Evolutionary conservation across 1,140 invertebrate species (phyloP).

Genomic region (Cotesia vestalis): DNA sequence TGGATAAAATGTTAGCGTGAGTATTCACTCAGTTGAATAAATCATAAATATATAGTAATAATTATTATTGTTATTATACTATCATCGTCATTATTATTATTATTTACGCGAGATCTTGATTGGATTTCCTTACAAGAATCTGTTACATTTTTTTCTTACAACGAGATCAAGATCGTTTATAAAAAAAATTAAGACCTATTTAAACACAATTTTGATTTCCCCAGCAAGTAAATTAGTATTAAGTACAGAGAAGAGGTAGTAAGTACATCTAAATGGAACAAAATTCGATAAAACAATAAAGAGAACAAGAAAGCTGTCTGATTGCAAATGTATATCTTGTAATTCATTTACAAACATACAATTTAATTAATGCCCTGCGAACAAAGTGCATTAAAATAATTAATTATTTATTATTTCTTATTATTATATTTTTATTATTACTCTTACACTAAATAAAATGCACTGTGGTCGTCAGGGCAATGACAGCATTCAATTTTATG

Average conservation of each 20-base stretch:
- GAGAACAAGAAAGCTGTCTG: not conserved
- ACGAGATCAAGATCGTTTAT: conserved; percentile 6
- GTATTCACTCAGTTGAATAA: too few relatives aligned
- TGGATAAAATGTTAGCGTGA: too few relatives aligned
- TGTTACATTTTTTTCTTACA: conserved; percentile 3
- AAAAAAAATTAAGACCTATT: not conserved
- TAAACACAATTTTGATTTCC: not conserved
- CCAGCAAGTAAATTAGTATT: not conserved
- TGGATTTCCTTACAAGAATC: conserved; percentile 2
- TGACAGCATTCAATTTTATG: conserved; percentile 2
- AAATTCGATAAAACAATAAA: too few relatives aligned
- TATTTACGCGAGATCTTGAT: conserved; percentile 12
- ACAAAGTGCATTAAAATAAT: conserved; percentile 28
- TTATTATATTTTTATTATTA: not conserved
- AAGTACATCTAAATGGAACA: conserved; percentile 3
- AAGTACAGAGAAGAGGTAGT: conserved; percentile 19
- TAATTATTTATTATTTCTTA: conserved; percentile 1
- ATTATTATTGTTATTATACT: too few relatives aligned
- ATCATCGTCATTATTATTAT: not conserved
- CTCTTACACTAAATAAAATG: conserved; percentile 25
- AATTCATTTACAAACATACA: conserved; percentile 4
- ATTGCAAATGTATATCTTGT: not conserved
- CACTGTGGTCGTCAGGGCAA: conserved; percentile 44
- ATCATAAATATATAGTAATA: conserved; percentile 1
- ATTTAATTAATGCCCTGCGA: conserved; percentile 22